A percentile compares a stretch with the other conserved stretches of the same genome.
Evolutionary conservation across 2,113 vertebrate species (phyloP).

Genomic region (Austrofundulus limnaeus): DNA sequence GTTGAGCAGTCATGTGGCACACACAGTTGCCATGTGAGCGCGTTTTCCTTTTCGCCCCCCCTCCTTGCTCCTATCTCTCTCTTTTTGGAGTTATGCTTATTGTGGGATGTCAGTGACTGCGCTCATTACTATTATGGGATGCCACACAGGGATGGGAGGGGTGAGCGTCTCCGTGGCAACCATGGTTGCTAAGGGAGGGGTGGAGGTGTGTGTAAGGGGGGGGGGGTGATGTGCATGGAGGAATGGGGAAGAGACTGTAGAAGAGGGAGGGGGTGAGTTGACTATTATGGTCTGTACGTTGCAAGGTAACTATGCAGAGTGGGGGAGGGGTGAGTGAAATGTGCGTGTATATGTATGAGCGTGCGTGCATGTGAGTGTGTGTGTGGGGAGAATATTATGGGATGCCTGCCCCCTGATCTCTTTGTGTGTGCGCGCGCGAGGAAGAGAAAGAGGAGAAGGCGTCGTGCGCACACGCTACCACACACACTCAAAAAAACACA

Average conservation of each 20-base stretch:
- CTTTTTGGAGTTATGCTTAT: conserved; percentile 84
- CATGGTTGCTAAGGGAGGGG: conserved; percentile 76
- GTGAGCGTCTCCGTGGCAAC: conserved; percentile 75
- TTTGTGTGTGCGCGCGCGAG: conserved; percentile 82
- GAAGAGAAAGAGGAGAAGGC: conserved; percentile 76
- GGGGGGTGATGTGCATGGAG: conserved; percentile 61
- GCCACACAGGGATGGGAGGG: conserved; percentile 59
- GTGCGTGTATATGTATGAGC: conserved; percentile 53
- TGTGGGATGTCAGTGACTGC: conserved; percentile 82
- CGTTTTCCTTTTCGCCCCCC: conserved; percentile 43
- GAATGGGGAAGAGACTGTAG: conserved; percentile 78
- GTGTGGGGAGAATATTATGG: conserved; percentile 80
- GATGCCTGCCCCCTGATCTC: conserved; percentile 86
- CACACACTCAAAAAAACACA: conserved; percentile 50
- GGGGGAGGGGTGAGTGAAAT: conserved; percentile 76
- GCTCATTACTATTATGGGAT: conserved; percentile 82
- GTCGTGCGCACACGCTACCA: conserved; percentile 75
- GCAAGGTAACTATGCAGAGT: conserved; percentile 85
- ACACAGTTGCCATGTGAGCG: conserved; percentile 78
- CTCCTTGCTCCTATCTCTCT: conserved; percentile 59
- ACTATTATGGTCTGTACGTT: conserved; percentile 86
- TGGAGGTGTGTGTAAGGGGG: conserved; percentile 36
- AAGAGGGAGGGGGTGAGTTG: conserved; percentile 68
- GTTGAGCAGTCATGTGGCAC: conserved; percentile 77
- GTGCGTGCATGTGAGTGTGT: conserved; percentile 29